Conservation (phyloP, 2,113 vertebrate genomes). For the Tetraodon nigroviridis region DNA sequence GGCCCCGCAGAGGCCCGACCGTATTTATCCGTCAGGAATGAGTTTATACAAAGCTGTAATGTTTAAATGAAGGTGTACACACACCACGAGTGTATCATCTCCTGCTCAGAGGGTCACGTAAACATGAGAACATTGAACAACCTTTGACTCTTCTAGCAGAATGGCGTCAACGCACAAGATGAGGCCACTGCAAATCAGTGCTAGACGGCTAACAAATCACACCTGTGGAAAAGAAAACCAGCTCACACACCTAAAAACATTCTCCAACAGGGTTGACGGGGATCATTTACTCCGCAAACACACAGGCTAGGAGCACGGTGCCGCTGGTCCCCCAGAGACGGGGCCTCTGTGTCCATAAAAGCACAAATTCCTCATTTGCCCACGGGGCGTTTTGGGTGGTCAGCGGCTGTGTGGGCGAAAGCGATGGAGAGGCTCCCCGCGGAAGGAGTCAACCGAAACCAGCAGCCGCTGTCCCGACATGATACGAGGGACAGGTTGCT, state of each 20-base stretch:
- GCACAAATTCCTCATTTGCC: constrained; percentile 37
- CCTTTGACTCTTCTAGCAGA: too few species aligned
- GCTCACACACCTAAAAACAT: background rate
- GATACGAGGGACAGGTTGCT: background rate
- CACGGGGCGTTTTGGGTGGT: constrained; percentile 24
- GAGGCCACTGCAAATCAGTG: background rate
- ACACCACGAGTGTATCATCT: too few species aligned
- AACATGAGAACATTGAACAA: too few species aligned
- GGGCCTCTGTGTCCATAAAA: constrained; percentile 48
- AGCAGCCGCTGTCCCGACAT: background rate
- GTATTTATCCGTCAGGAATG: too few species aligned
- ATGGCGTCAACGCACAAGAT: too few species aligned
- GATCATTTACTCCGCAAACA: constrained; percentile 16
- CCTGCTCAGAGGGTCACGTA: too few species aligned
- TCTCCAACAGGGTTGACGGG: background rate
- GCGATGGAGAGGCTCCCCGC: background rate
- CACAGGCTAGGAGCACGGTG: constrained; percentile 2
- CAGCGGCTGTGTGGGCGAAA: constrained; percentile 8
- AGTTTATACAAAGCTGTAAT: too few species aligned
- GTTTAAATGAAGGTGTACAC: too few species aligned
- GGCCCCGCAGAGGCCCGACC: too few species aligned
- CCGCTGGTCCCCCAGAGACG: background rate
- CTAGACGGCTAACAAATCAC: background rate
- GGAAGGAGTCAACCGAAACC: background rate
- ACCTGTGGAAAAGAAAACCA: background rate